phyloP scores from a whole-genome alignment of 2,797 vertebrate genomes.

The Hybognathus amarus region DNA sequence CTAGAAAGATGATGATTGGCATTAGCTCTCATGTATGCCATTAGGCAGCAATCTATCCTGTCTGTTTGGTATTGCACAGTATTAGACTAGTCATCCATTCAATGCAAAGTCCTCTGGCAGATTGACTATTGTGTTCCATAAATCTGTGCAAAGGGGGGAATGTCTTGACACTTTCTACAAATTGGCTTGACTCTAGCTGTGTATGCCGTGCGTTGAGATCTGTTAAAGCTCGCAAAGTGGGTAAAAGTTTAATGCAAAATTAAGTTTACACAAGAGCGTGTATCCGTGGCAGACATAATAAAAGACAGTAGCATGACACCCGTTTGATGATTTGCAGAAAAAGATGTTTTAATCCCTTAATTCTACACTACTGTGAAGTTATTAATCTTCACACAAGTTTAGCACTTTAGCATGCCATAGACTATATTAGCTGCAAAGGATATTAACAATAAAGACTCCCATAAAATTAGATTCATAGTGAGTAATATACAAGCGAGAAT shows the following conservation, averaged over 20 bases:
- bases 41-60: conserved; percentile 27
- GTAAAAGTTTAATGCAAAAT: conserved; percentile 25
- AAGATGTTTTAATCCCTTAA: neutral
- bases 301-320: conserved; percentile 8
- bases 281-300: neutral
- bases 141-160: conserved; percentile 28
- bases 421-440: conserved; percentile 65
- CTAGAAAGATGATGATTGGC: conserved; percentile 38
- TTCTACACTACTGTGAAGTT: conserved; percentile 22
- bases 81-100: conserved; percentile 31
- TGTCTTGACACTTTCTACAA: conserved; percentile 30
- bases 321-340: neutral
- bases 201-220: neutral
- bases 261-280: conserved; percentile 19
- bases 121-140: conserved; percentile 37
- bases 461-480: conserved; percentile 67
- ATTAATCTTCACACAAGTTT: conserved; percentile 38
- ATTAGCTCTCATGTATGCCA: conserved; percentile 38
- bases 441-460: conserved; percentile 62
- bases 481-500: conserved; percentile 62
- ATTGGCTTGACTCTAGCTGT: conserved; percentile 35
- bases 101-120: conserved; percentile 21
- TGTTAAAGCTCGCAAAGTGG: conserved; percentile 17
- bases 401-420: conserved; percentile 53
- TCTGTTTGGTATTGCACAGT: conserved; percentile 35